Percentiles rank a stretch among this genome's conserved stretches.
These are phyloP conservation scores for Meteorus colon DNA, from an alignment of 2,888 invertebrate genomes.

Conservation along the genomic window DNA sequence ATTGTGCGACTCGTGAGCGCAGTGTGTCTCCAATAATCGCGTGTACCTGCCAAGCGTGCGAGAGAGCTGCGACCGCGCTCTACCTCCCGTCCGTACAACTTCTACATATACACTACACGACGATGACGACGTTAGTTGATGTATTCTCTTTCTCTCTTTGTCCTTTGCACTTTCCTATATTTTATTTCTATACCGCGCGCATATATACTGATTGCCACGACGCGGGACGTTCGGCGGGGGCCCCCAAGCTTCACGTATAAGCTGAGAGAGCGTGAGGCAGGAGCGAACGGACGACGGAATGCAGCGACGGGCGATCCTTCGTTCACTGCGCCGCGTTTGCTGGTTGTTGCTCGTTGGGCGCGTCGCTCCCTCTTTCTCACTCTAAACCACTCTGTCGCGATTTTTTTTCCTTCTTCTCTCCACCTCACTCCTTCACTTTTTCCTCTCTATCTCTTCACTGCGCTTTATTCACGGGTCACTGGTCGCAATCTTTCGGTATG, in stretches of 20 bases:
- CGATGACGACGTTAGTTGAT: slow-evolving; percentile 18
- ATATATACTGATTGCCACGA: slow-evolving; percentile 39
- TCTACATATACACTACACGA: neutral
- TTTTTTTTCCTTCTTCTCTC: slow-evolving; percentile 25
- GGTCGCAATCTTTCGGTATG: slow-evolving; percentile 59
- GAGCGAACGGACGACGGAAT: slow-evolving; percentile 30
- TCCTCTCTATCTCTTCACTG: slow-evolving; percentile 36
- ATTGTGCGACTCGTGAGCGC: slow-evolving; percentile 19
- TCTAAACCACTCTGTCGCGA: slow-evolving; percentile 27
- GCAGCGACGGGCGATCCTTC: slow-evolving; percentile 32
- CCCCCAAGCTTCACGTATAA: neutral
- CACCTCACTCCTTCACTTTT: slow-evolving; percentile 6
- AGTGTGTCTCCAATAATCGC: slow-evolving; percentile 33
- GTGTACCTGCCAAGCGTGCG: slow-evolving; percentile 31
- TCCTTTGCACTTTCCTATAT: neutral
- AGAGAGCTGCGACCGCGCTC: slow-evolving; percentile 20
- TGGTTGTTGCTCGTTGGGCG: slow-evolving; percentile 26
- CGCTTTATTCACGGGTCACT: slow-evolving; percentile 59
- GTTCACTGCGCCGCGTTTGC: neutral
- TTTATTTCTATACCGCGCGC: neutral
- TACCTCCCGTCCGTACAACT: neutral
- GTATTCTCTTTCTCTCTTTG: neutral
- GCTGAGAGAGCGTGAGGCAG: slow-evolving; percentile 10
- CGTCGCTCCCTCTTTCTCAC: slow-evolving; percentile 32
- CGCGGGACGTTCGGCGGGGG: slow-evolving; percentile 7